Evolutionary conservation across 2,113 vertebrate species (phyloP).

Genomic region (Heterochromis multidens): DNA sequence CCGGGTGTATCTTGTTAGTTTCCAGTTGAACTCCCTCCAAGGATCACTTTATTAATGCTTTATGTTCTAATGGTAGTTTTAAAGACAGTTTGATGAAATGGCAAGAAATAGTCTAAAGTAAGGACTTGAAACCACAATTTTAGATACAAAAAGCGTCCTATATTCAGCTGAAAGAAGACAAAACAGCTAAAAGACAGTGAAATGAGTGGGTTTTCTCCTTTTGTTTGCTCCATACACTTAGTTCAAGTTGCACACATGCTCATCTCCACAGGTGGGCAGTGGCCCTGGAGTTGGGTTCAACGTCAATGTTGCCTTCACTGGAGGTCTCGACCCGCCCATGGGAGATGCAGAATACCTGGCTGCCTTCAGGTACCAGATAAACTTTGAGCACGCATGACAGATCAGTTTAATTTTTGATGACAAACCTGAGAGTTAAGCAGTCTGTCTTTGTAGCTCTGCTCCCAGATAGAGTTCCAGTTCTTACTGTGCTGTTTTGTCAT

Average conservation of each 20-base stretch:
- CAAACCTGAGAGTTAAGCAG: not conserved
- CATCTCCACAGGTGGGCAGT: constrained; percentile 83
- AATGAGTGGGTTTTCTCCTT: rapidly evolving
- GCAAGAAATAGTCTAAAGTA: not conserved
- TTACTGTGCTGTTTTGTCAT: not conserved
- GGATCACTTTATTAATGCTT: not conserved
- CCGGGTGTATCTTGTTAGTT: not conserved
- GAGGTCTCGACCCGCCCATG: constrained; percentile 94
- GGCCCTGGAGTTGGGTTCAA: constrained; percentile 91
- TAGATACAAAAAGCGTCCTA: not conserved
- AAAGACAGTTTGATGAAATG: not conserved
- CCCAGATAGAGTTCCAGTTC: not conserved
- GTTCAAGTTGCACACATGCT: not conserved
- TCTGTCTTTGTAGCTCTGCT: not conserved
- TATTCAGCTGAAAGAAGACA: not conserved
- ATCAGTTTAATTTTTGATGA: rapidly evolving
- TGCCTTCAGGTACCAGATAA: constrained; percentile 87
- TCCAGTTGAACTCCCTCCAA: not conserved
- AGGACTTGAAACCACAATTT: not conserved
- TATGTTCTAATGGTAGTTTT: not conserved
- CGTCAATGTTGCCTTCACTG: constrained; percentile 94
- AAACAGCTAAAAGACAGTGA: not conserved
- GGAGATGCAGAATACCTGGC: constrained; percentile 90
- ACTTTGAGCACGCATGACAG: not conserved
- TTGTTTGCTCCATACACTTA: not conserved